Percentiles rank a stretch among this genome's conserved stretches.
These are phyloP conservation scores for Drosophila putrida DNA, from an alignment of 2,888 invertebrate species.

Conservation along the genomic window DNA sequence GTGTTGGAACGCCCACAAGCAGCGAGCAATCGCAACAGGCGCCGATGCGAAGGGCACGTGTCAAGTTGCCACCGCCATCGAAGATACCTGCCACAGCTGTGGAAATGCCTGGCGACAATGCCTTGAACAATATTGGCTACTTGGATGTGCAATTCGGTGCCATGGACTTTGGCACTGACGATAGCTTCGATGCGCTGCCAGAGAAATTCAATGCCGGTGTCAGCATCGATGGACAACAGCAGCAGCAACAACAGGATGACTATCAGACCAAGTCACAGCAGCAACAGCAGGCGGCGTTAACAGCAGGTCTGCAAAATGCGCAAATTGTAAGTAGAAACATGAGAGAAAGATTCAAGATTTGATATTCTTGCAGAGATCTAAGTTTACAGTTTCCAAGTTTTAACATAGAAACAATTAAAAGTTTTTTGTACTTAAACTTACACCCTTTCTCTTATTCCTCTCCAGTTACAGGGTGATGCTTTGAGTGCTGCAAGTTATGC, in stretches of 20 bases:
- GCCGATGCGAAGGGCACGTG: constrained; percentile 87
- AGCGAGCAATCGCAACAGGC: constrained; percentile 81
- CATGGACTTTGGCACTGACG: constrained; percentile 89
- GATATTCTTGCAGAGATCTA: no score
- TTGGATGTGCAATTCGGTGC: constrained; percentile 98
- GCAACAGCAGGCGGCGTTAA: constrained; percentile 74
- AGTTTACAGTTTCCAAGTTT: no score
- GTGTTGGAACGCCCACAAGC: constrained; percentile 57
- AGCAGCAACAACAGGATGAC: constrained; percentile 79
- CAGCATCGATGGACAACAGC: constrained; percentile 82
- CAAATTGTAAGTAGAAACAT: constrained; percentile 70
- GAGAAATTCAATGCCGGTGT: constrained; percentile 85
- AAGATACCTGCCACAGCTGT: constrained; percentile 98
- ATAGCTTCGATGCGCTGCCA: constrained; percentile 84
- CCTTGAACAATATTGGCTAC: constrained; percentile 89
- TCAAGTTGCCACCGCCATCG: constrained; percentile 93
- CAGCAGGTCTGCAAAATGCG: constrained; percentile 83
- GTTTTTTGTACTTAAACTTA: no score
- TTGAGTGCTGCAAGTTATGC: constrained; percentile 81
- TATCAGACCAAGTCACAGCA: constrained; percentile 84
- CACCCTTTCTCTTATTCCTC: no score
- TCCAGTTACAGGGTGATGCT: constrained; percentile 77
- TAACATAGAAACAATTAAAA: no score
- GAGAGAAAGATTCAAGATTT: no score
- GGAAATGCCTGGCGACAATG: constrained; percentile 96